A percentile compares a stretch with the other conserved stretches of the same genome.
These are phyloP conservation scores for Clytia hemisphaerica DNA, from an alignment of 30 jellyfish, hydroid and myxozoan genomes.

Conservation along the genomic window DNA sequence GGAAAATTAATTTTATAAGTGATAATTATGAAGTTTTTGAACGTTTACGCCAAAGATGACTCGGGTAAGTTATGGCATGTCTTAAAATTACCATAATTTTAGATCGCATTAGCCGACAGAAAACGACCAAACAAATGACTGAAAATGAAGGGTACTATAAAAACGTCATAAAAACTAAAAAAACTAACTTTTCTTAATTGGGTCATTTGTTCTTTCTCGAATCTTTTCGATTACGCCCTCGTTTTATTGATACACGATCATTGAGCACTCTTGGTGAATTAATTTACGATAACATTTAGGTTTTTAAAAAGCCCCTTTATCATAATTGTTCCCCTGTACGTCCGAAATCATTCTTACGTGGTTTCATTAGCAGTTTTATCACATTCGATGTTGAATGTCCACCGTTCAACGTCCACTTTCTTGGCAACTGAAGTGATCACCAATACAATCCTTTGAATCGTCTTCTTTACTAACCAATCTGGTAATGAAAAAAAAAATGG, in stretches of 20 bases:
- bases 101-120: no score
- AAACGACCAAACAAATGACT: no score
- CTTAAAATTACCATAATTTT: background rate
- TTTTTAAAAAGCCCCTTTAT: no score
- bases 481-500: background rate
- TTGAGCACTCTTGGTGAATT: no score
- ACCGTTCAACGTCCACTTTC: slow-evolving; percentile 72
- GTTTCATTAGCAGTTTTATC: slow-evolving; percentile 29
- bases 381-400: slow-evolving; percentile 71
- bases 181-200: background rate
- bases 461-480: slow-evolving; percentile 73
- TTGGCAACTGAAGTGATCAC: slow-evolving; percentile 60
- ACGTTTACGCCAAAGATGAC: no score
- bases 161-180: background rate
- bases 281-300: no score
- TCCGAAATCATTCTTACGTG: slow-evolving; percentile 22
- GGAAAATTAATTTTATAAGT: background rate
- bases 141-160: background rate
- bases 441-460: slow-evolving; percentile 69
- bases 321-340: no score
- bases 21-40: no score
- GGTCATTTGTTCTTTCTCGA: background rate
- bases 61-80: no score
- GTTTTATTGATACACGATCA: no score
- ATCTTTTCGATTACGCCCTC: background rate